Conservation (phyloP, 2,888 invertebrate genomes). For the Microctonus hyperodae region DNA sequence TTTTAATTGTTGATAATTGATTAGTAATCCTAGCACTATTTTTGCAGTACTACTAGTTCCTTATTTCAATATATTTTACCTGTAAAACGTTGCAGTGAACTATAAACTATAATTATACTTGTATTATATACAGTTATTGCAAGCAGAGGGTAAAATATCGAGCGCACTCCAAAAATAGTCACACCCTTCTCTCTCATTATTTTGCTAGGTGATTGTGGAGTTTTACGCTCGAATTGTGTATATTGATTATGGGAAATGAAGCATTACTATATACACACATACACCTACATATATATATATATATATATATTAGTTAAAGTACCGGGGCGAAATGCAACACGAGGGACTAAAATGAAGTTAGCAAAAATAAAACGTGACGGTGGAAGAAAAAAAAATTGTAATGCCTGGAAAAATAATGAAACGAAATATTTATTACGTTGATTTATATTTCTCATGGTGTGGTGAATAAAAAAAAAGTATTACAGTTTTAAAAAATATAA, state of each 20-base stretch:
- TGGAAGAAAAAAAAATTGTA: too few species aligned
- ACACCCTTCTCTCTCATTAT: constrained; percentile 1
- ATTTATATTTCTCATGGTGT: too few species aligned
- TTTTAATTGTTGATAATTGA: background rate
- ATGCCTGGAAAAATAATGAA: too few species aligned
- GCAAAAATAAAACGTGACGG: too few species aligned
- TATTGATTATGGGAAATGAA: constrained; percentile 7
- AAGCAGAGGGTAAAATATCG: background rate
- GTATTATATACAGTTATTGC: background rate
- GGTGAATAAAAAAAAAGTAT: too few species aligned
- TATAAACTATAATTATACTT: background rate
- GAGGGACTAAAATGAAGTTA: too few species aligned
- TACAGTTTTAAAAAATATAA: too few species aligned
- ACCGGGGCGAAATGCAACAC: too few species aligned
- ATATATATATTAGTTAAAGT: too few species aligned
- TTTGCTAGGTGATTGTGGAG: background rate
- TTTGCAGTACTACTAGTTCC: background rate
- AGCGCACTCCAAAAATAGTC: constrained; percentile 2
- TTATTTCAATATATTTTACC: background rate
- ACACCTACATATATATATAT: too few species aligned
- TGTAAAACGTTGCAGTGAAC: background rate
- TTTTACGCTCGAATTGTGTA: constrained; percentile 13
- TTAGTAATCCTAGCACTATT: background rate
- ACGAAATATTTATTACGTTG: too few species aligned
- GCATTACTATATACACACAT: background rate